Conservation (phyloP, 1,140 invertebrate genomes). For the Sinella curviseta region DNA sequence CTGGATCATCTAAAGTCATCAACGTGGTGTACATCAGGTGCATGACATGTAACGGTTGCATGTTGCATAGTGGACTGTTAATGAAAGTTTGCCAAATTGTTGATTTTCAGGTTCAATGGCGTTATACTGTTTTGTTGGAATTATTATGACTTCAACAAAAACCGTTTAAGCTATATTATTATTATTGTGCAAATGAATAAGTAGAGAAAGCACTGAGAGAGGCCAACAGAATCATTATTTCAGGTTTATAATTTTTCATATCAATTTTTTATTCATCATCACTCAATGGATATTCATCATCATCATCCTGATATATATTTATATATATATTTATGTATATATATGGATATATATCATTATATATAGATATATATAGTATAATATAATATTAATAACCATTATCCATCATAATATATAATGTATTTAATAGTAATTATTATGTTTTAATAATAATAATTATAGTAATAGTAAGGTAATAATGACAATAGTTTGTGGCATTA, state of each 20-base stretch:
- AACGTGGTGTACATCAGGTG: too few species aligned
- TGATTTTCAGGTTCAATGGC: too few species aligned
- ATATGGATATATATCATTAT: not conserved
- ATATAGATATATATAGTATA: not conserved
- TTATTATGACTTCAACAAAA: too few species aligned
- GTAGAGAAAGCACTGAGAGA: too few species aligned
- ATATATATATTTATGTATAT: conserved; percentile 12
- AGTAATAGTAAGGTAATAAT: not conserved
- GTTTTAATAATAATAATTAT: not conserved
- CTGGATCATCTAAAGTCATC: too few species aligned
- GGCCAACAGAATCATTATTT: too few species aligned
- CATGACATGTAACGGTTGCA: too few species aligned
- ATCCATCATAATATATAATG: not conserved
- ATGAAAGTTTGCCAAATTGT: too few species aligned
- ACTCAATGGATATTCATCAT: conserved; percentile 26
- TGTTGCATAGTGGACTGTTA: too few species aligned
- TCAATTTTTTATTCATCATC: conserved; percentile 25
- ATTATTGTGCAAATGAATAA: too few species aligned
- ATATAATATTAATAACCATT: conserved; percentile 10
- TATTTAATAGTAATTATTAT: not conserved
- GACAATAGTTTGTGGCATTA: not conserved
- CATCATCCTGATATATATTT: conserved; percentile 22
- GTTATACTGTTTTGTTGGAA: too few species aligned
- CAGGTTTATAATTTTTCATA: conserved; percentile 16
- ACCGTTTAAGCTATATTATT: too few species aligned